These are phyloP conservation scores for Gallinago paraguaiae DNA, from an alignment of 2,113 vertebrate genomes.

Conservation along the genomic window DNA sequence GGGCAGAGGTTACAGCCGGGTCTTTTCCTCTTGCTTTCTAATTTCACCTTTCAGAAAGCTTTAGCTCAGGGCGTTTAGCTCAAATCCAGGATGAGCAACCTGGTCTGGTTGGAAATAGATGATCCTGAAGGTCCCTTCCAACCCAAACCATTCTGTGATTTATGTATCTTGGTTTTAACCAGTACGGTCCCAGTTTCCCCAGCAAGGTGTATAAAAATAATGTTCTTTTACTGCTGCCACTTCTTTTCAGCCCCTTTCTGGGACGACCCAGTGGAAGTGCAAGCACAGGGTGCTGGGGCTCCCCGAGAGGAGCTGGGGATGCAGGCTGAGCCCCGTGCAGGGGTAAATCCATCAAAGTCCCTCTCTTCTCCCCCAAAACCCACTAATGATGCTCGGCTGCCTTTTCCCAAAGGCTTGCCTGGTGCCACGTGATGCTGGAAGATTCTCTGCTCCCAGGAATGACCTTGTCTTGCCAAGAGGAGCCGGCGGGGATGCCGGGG, in stretches of 20 bases:
- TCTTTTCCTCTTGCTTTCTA: not conserved
- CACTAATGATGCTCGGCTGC: not conserved
- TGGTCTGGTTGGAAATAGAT: not conserved
- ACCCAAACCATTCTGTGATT: not conserved
- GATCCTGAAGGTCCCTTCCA: not conserved
- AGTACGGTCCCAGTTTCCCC: not conserved
- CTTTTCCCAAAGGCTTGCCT: not conserved
- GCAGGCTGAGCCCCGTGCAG: accelerated
- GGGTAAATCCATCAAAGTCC: not conserved
- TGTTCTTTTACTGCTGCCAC: not conserved
- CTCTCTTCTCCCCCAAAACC: not conserved
- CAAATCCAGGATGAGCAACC: not conserved
- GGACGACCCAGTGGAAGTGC: not conserved
- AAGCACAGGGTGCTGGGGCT: not conserved
- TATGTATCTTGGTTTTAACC: not conserved
- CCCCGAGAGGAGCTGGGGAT: not conserved
- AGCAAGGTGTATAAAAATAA: not conserved
- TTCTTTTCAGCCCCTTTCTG: not conserved
- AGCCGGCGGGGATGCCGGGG: not conserved
- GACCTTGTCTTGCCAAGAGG: not conserved
- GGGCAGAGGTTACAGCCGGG: not conserved
- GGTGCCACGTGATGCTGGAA: accelerated
- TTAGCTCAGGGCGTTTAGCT: not conserved
- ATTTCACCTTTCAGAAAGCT: not conserved
- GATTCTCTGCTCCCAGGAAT: not conserved